Percentiles rank a stretch among this genome's conserved stretches.
Evolutionary conservation across 2,888 invertebrate species (phyloP).

Genomic region (Corythucha ciliata): DNA sequence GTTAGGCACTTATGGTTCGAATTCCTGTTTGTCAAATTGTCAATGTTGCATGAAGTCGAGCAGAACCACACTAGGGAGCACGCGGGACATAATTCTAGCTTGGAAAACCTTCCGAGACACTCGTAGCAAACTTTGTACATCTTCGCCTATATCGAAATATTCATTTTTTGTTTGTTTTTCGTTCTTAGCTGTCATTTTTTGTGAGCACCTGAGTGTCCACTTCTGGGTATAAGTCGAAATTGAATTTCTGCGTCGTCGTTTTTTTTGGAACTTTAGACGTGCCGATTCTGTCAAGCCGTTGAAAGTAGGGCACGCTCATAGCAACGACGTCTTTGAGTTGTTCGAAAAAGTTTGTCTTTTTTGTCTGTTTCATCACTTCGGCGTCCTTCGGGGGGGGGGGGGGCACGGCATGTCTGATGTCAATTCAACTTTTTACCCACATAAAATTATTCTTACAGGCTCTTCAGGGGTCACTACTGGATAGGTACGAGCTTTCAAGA

Average conservation of each 20-base stretch:
- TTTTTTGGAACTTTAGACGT: background rate
- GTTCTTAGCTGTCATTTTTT: slow-evolving; percentile 6
- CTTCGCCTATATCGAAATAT: slow-evolving; percentile 8
- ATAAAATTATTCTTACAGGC: too few relatives aligned
- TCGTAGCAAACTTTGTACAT: slow-evolving; percentile 25
- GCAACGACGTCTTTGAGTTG: background rate
- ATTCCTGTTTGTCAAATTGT: slow-evolving; percentile 13
- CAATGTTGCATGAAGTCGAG: slow-evolving; percentile 21
- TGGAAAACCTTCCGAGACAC: slow-evolving; percentile 16
- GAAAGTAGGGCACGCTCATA: slow-evolving; percentile 9
- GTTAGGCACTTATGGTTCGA: slow-evolving; percentile 20
- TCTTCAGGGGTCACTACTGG: too few relatives aligned
- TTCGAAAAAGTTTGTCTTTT: slow-evolving; percentile 1
- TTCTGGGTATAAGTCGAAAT: slow-evolving; percentile 9
- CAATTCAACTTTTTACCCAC: too few relatives aligned
- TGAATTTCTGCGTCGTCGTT: background rate
- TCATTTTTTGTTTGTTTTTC: background rate
- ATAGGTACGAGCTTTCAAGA: too few relatives aligned
- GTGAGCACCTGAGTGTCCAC: too few relatives aligned
- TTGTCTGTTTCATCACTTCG: background rate
- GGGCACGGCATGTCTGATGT: too few relatives aligned
- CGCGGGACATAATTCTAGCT: slow-evolving; percentile 14
- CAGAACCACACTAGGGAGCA: slow-evolving; percentile 24
- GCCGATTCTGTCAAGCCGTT: slow-evolving; percentile 8
- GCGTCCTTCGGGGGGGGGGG: too few relatives aligned